Percentiles rank a stretch among this genome's conserved stretches.
Conservation (phyloP, 2,888 invertebrate genomes). For the Meiosimyza platycephala region DNA sequence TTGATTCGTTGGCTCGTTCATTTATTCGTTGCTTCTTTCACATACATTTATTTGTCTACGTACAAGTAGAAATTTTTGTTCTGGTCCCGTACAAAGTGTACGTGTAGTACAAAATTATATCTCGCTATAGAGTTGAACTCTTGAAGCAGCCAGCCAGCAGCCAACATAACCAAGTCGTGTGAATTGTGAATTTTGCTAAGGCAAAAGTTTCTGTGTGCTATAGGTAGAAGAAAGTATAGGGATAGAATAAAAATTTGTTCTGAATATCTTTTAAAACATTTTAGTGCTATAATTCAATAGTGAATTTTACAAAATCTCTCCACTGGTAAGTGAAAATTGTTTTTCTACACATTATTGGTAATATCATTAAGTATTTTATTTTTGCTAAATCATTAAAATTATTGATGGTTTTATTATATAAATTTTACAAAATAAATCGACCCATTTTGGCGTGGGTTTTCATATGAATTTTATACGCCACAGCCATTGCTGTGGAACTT, state of each 20-base stretch:
- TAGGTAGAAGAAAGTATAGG: background rate
- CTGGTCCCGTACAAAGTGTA: constrained; percentile 27
- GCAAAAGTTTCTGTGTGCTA: background rate
- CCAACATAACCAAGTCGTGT: constrained; percentile 20
- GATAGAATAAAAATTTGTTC: constrained; percentile 24
- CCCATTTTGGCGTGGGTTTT: constrained; percentile 51
- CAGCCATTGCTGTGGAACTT: constrained; percentile 10
- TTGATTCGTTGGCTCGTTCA: constrained; percentile 2
- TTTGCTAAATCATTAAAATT: constrained; percentile 51
- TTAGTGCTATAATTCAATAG: constrained; percentile 46
- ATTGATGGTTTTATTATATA: constrained; percentile 48
- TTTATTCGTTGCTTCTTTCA: constrained; percentile 28
- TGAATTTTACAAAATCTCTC: constrained; percentile 44
- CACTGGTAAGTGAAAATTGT: constrained; percentile 54
- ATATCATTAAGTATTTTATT: constrained; percentile 53
- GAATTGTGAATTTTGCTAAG: constrained; percentile 18
- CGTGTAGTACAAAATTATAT: background rate
- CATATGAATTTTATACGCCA: constrained; percentile 33
- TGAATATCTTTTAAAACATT: constrained; percentile 39
- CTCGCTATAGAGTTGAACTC: too few relatives aligned
- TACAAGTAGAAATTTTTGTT: constrained; percentile 12
- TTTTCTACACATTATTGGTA: constrained; percentile 48
- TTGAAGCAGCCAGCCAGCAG: constrained; percentile 17
- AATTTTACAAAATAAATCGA: constrained; percentile 49
- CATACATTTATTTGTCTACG: background rate